Percentiles rank a stretch among this genome's conserved stretches.
Conservation (phyloP, 2,888 invertebrate genomes). For the Alloscopus bannaensis region DNA sequence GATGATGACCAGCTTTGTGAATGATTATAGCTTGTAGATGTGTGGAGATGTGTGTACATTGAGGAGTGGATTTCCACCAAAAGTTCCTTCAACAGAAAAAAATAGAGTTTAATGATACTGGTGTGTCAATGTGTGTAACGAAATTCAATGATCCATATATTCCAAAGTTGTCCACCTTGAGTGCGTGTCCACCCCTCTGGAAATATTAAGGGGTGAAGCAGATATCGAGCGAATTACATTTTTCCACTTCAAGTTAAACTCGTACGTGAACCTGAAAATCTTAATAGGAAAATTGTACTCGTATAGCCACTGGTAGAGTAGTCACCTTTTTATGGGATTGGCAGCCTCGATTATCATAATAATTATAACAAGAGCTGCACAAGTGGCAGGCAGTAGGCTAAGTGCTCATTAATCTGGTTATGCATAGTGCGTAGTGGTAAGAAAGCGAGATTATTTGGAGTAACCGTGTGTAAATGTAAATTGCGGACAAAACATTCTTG, state of each 20-base stretch:
- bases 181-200: background rate
- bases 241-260: no score
- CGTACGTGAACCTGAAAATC: slow-evolving; percentile 34
- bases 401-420: no score
- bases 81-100: slow-evolving; percentile 10
- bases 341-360: slow-evolving; percentile 26
- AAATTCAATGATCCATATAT: background rate
- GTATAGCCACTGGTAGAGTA: background rate
- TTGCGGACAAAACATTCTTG: no score
- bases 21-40: no score
- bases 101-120: no score
- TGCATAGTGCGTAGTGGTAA: no score
- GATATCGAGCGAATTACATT: background rate
- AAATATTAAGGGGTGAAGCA: background rate
- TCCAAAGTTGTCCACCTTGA: slow-evolving; percentile 3
- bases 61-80: no score
- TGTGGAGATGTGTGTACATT: no score
- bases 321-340: slow-evolving; percentile 22
- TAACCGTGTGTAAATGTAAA: no score
- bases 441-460: no score
- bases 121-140: background rate
- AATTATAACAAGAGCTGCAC: slow-evolving; percentile 33
- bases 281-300: background rate
- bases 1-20: no score
- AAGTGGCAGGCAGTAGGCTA: slow-evolving; percentile 6